Base-by-base conservation (phyloP, 1,140 invertebrate species). In the Chironomus striatipennis region DNA sequence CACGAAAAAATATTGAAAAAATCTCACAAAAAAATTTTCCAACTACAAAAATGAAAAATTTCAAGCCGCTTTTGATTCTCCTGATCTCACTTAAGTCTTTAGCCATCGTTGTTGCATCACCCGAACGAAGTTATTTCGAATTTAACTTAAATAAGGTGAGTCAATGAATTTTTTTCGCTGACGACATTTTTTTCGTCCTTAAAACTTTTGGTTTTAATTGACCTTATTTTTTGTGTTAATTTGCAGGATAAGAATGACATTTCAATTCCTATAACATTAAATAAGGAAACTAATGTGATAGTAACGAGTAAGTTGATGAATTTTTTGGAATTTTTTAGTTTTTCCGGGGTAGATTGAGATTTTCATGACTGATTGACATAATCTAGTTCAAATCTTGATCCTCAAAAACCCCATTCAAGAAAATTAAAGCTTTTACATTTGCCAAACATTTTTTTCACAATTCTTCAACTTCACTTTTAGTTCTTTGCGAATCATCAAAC, bases 191-290 rank as follows among this genome's bases (percentile, higher is more conserved):
- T 34, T 34, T 34, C 24, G n/a, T n/a, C n/a, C n/a, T n/a, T n/a
- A 47, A 47, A 47, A 9, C 2, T 47, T 47, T 47, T 47, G 15
- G 15, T 1, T 57, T 15, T 1, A 5, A 57, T 15, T 34, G 24
- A 57, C 12, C n/a, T 57, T 57, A 15, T 15, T 12, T 57, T 57
- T 57, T 57, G n/a, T 0, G 5, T 5, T 57, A 47, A 47, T 57
- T 57, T 57, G 24, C n/a, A 57, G 47, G 47, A 57, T 15, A n/a
- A 57, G 12, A 57, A 57, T 15, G 47, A 57, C 4, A 12, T 57
- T 15, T 57, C 47, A 57, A 57, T 57, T n/a, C 47, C 47, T n/a
- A 15, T 57, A 57, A 57, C 47, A 57, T 57, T 57, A 57, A 57
- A 5, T 57, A 57, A 57, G 4, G 47, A 15, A n/a, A 57, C 47